Conservation (phyloP, 2,797 vertebrate genomes). For the Lerista edwardsae region DNA sequence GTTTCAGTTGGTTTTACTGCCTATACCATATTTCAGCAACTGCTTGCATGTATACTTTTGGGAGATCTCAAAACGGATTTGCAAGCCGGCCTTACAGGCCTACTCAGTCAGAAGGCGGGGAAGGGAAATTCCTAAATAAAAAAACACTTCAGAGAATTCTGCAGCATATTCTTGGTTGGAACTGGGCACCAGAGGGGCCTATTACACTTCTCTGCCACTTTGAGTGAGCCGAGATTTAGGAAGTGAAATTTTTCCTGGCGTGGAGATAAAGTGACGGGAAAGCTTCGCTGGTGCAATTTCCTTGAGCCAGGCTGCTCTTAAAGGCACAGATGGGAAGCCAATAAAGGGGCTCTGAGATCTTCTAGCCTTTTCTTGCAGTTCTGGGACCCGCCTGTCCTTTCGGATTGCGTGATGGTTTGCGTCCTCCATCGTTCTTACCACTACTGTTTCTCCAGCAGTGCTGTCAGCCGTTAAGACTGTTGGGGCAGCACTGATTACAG, state of each 20-base stretch:
- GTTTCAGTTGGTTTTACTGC: not conserved
- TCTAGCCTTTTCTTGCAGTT: not conserved
- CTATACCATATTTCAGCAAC: not conserved
- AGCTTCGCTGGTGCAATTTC: not conserved
- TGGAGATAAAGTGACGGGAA: not conserved
- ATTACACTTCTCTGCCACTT: not conserved
- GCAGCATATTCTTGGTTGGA: not conserved
- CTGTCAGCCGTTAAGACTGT: conserved; percentile 88
- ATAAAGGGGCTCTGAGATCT: not conserved
- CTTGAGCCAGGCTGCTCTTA: not conserved
- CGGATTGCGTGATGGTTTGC: not conserved
- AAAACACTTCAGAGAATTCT: not conserved
- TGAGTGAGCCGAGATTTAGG: not conserved
- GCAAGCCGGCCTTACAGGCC: not conserved
- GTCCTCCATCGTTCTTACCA: conserved; percentile 84
- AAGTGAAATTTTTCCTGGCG: not conserved
- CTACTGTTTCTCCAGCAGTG: conserved; percentile 87
- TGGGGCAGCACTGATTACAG: conserved; percentile 89
- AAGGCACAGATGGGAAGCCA: not conserved
- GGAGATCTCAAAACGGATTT: too few relatives aligned
- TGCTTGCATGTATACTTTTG: not conserved
- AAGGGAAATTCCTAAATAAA: not conserved
- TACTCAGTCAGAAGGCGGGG: not conserved
- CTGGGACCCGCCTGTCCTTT: not conserved
- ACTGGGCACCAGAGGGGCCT: not conserved